These are phyloP conservation scores for Lamprologus speciosus DNA, from an alignment of 2,113 vertebrate genomes.

Conservation along the genomic window DNA sequence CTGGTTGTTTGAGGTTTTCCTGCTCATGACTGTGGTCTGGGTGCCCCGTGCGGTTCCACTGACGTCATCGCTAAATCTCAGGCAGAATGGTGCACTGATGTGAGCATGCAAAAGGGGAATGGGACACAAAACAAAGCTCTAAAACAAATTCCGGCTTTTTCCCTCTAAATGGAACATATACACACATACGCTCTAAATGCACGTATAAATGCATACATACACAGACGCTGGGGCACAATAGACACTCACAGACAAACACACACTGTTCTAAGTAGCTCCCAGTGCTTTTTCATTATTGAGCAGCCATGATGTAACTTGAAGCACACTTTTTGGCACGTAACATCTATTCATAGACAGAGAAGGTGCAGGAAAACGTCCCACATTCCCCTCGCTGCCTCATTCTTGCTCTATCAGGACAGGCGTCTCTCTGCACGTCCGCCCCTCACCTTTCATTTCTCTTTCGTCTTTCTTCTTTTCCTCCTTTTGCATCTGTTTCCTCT, in stretches of 20 bases:
- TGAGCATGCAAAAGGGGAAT: conserved; percentile 14
- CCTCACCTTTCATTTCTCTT: conserved; percentile 14
- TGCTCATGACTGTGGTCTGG: conserved; percentile 29
- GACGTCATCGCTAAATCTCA: conserved; percentile 34
- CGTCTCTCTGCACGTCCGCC: neutral
- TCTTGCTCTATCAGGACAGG: conserved; percentile 8
- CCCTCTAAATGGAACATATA: conserved; percentile 39
- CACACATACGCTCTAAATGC: neutral
- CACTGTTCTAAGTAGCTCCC: conserved; percentile 56
- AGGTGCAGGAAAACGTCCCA: conserved; percentile 43
- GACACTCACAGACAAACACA: conserved; percentile 19
- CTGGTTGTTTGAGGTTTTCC: conserved; percentile 39
- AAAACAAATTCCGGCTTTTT: conserved; percentile 23
- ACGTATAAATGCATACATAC: neutral
- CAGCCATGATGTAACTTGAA: conserved; percentile 67
- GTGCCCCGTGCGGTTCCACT: conserved; percentile 7
- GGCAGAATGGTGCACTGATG: conserved; percentile 1
- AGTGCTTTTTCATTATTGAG: conserved; percentile 69
- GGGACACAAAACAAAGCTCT: conserved; percentile 9
- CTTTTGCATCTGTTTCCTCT: neutral
- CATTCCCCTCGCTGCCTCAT: conserved; percentile 24
- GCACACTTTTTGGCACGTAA: conserved; percentile 63
- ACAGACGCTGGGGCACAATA: conserved; percentile 5
- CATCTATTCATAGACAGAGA: conserved; percentile 65
- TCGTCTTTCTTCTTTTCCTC: neutral